Conservation (phyloP, 2,113 vertebrate genomes). For the Chascanopsetta lugubris region DNA sequence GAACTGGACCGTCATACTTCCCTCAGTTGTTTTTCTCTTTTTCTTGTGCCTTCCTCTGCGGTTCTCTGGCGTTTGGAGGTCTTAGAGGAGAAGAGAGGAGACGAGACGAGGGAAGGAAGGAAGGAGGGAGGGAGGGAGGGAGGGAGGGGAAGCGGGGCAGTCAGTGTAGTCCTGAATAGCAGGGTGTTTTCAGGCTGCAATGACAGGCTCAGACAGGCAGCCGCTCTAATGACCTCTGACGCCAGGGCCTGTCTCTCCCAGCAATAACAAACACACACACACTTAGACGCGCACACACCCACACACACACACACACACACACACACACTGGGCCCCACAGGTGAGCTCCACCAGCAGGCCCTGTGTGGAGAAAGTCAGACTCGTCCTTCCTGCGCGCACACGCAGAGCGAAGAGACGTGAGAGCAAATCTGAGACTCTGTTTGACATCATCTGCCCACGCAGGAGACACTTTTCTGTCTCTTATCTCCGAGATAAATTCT, state of each 20-base stretch:
- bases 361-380: conserved; percentile 56
- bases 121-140: conserved; percentile 57
- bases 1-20: conserved; percentile 2
- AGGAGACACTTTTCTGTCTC: conserved; percentile 58
- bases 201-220: conserved; percentile 81
- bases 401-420: conserved; percentile 29
- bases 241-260: conserved; percentile 77
- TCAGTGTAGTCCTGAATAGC: conserved; percentile 76
- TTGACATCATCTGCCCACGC: conserved; percentile 48
- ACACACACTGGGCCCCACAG: conserved; percentile 51
- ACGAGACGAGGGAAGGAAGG: conserved; percentile 50
- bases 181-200: conserved; percentile 79
- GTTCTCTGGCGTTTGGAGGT: conserved; percentile 46
- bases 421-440: conserved; percentile 30
- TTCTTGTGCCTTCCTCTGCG: conserved; percentile 21
- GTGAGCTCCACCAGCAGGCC: conserved; percentile 71
- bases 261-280: conserved; percentile 75
- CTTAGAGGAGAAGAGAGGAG: conserved; percentile 30
- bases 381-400: conserved; percentile 33
- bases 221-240: conserved; percentile 80
- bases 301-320: conserved; percentile 22
- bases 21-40: conserved; percentile 8
- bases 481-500: conserved; percentile 67
- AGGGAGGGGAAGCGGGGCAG: conserved; percentile 62
- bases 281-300: conserved; percentile 18